Evolutionary conservation across 2,797 vertebrate genomes (phyloP), one percentile per base, ranked within the genome.

Genomic region (Podarcis lilfordi): DNA sequence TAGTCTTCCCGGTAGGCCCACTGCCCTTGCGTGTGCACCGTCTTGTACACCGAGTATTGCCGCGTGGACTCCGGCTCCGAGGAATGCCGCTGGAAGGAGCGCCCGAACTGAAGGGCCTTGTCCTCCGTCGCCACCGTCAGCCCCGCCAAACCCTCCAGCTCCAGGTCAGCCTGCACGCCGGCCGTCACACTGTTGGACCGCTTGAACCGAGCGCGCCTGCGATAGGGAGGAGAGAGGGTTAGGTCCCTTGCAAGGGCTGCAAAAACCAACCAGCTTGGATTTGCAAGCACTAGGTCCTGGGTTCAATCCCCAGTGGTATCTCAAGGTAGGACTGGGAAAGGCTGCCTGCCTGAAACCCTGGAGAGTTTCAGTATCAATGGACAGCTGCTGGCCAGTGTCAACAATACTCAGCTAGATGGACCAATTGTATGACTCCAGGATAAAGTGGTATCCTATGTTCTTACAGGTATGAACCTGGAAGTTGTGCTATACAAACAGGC

Each of bases 151-250:
- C 98, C 98, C 95, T 99, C 98, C 0, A 98, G 97, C 96, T 99
- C 99, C 95, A 99, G 97, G 97, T 99, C 99, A 0, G 99, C 99
- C 97, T 99, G 99, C 95, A 99, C 99, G 0, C 98, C 98, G 0
- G 99, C 99, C 0, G 99, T 99, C 96, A 99, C 99, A 1, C 99
- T 99, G 97, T 99, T 99, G 96, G 99, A 99, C 91, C 99, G 98
- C 95, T 99, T 99, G 97, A 99, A 99, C 84, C 99, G 98, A 0
- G 98, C 98, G 66, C 98, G 97, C 94, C 99, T 99, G 96, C 2
- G 10, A 6, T 9, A 0, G 0, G 91, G 27, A 80, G 90, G 8
- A 0, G 0, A 80, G 69, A 69, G 78, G 0, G 0, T 1, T 37
- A 29, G 80, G 9, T 69, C 32, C 23, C 21, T 43, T 23, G 4